phyloP scores from a whole-genome alignment of 2,113 vertebrate species.

The Stigmatopora argus region DNA sequence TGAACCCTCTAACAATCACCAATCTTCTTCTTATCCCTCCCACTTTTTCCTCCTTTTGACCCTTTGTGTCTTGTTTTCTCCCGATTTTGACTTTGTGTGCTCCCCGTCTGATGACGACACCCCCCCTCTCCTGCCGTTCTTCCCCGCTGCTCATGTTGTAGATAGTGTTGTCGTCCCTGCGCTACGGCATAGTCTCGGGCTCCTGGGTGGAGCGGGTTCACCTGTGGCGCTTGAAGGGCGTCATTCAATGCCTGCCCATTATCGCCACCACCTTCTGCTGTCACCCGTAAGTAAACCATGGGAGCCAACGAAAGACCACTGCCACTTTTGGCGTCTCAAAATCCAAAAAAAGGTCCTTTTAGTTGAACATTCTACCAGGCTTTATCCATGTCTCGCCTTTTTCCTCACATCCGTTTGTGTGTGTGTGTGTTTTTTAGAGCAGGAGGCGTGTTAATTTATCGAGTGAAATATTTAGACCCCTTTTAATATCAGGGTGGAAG shows the following conservation, averaged over 20 bases:
- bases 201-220: constrained; percentile 69
- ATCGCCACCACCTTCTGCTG: constrained; percentile 82
- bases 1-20: constrained; percentile 69
- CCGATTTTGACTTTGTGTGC: constrained; percentile 10
- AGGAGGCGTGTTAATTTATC: constrained; percentile 23
- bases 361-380: constrained; percentile 11
- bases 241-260: constrained; percentile 77
- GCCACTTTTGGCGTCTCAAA: constrained; percentile 2
- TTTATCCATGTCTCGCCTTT: constrained; percentile 26
- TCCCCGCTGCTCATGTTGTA: constrained; percentile 52
- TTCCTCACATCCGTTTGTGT: constrained; percentile 22
- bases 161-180: constrained; percentile 72
- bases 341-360: constrained; percentile 1
- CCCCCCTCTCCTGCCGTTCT: constrained; percentile 29
- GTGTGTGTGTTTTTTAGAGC: constrained; percentile 39
- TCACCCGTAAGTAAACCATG: constrained; percentile 77
- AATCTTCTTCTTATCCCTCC: constrained; percentile 40
- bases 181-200: constrained; percentile 70
- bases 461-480: constrained; percentile 5
- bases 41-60: constrained; percentile 12
- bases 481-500: constrained; percentile 3
- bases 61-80: constrained; percentile 9
- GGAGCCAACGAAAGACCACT: constrained; percentile 12
- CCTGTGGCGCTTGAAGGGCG: constrained; percentile 73
- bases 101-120: too few species aligned